Base-by-base conservation (phyloP, 2,797 vertebrate species). In the Sebastes hopkinsi region DNA sequence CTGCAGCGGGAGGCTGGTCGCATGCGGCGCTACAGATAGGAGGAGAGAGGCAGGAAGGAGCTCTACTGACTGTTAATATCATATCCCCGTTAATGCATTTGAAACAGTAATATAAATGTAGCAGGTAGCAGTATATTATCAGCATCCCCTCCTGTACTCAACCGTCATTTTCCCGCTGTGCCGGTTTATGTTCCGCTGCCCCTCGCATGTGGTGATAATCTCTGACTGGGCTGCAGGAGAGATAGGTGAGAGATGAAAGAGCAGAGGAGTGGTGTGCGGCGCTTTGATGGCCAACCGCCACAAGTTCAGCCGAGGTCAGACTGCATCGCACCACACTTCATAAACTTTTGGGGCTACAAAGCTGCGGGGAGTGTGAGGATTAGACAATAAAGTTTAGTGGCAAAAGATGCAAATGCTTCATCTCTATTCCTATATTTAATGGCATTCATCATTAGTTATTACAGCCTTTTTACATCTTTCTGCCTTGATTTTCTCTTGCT, bases 271-370 rank as follows among this genome's bases (percentile, higher is more conserved):
- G 65, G 52, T 75, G 52, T 4, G 27, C 18, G 1, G 32, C 2
- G 36, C 67, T 87, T 88, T 87, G 81, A 91, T 88, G 86, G 83
- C 80, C 67, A 32, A 80, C 85, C 50, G 83, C 82, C 88, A 66
- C 3, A 2, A 82, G 86, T 87, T 89, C 85, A 77, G 64, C 56
- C 7, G 8, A 77, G 86, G 83, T 92, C 82, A 67, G 46, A 22
- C 75, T 2, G n/a, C 65, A 59, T 46, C 69, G 2, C 78, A 59
- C 10, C 50, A 42, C 83, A 84, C 91, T 79, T 79, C 86, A 91
- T 90, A 87, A 89, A 90, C 55, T 67, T 88, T 74, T 56, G 67
- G 60, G 72, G 61, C 76, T 67, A n/a, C 52, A 50, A 67, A 75
- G 79, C 79, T 29, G 1, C 34, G 29, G 72, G 80, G 75, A 86